Evolutionary conservation across 1,140 invertebrate species (phyloP).

Genomic region (Meloidogyne exigua): DNA sequence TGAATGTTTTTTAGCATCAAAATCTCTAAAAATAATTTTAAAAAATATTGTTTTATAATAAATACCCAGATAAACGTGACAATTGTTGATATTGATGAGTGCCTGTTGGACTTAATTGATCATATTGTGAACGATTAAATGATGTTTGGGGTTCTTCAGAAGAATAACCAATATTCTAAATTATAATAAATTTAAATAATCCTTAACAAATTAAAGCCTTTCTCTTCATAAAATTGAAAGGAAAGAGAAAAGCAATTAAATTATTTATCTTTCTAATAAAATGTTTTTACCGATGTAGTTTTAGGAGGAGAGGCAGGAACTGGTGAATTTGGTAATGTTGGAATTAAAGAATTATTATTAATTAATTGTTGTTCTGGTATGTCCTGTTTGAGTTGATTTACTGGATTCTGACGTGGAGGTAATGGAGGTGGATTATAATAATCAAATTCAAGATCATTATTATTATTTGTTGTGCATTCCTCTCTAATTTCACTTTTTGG

Average conservation of each 20-base stretch:
- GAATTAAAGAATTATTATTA: constrained; percentile 1
- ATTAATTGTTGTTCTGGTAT: neutral
- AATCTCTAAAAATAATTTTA: constrained; percentile 1
- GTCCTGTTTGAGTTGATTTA: neutral
- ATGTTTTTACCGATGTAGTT: neutral
- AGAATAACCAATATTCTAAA: neutral
- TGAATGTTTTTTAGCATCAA: neutral
- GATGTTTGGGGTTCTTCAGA: neutral
- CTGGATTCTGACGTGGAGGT: constrained; percentile 6
- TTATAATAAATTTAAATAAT: neutral
- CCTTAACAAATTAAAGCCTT: neutral
- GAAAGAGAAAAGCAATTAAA: too few species aligned
- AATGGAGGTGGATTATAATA: neutral
- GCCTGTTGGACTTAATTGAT: neutral
- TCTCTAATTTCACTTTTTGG: constrained; percentile 5
- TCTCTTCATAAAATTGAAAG: neutral
- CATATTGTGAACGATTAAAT: constrained; percentile 15
- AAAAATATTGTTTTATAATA: neutral
- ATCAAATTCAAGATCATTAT: neutral
- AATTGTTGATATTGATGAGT: constrained; percentile 20
- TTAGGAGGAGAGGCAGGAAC: constrained; percentile 9
- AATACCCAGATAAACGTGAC: constrained; percentile 14
- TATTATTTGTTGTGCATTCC: neutral
- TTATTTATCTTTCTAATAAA: too few species aligned
- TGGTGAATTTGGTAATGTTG: constrained; percentile 16